Conservation (phyloP, 2,888 invertebrate genomes). For the Drosophila melanosoma region DNA sequence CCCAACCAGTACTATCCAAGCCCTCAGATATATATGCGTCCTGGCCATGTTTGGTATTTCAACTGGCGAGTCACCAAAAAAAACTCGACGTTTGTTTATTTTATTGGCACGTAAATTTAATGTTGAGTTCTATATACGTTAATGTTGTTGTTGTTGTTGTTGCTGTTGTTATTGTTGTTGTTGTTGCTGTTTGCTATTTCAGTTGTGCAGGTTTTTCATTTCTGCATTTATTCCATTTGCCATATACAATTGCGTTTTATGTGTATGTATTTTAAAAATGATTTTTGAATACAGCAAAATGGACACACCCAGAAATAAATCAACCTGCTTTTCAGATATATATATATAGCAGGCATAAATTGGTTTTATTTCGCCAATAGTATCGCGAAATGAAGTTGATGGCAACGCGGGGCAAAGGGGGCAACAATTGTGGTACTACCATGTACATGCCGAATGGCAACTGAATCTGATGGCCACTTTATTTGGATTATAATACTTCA, state of each 20-base stretch:
- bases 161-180: constrained; percentile 3
- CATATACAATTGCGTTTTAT: constrained; percentile 41
- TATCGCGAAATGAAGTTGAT: constrained; percentile 41
- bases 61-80: constrained; percentile 76
- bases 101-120: constrained; percentile 82
- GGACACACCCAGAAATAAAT: constrained; percentile 65
- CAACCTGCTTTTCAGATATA: constrained; percentile 34
- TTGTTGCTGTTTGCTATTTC: constrained; percentile 11
- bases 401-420: not conserved
- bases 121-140: constrained; percentile 49
- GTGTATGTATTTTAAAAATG: constrained; percentile 67
- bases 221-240: constrained; percentile 53
- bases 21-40: constrained; percentile 36
- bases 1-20: constrained; percentile 8
- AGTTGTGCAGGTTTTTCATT: constrained; percentile 54
- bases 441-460: constrained; percentile 36
- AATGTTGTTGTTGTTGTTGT: constrained; percentile 10
- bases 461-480: constrained; percentile 56
- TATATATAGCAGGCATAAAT: constrained; percentile 28
- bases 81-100: constrained; percentile 80
- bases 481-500: constrained; percentile 33
- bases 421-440: constrained; percentile 11
- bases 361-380: constrained; percentile 30
- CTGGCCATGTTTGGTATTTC: constrained; percentile 51
- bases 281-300: constrained; percentile 62